Base-by-base conservation (phyloP, 1,140 invertebrate species). In the Goniozus legneri region DNA sequence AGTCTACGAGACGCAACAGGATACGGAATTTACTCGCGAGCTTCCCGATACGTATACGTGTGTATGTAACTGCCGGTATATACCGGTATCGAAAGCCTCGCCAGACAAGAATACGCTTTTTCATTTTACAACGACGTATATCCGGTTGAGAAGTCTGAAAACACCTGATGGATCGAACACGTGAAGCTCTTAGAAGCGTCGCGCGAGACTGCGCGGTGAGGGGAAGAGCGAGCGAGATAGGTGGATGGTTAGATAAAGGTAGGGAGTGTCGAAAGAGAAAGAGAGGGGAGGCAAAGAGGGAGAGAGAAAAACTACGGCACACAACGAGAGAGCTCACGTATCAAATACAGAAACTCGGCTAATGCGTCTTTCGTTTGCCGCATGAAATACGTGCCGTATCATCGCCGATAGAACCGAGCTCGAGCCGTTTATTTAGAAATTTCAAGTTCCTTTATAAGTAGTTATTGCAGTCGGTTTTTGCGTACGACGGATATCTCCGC, bases 51-150 rank as follows among this genome's bases (percentile, higher is more conserved):
- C n/a, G n/a, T n/a, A n/a, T n/a, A n/a, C n/a, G n/a, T n/a, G n/a
- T n/a, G n/a, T n/a, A n/a, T n/a, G n/a, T n/a, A n/a, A n/a, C n/a
- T n/a, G n/a, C n/a, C 24, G 24, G 24, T 6, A 27, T 27, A 6
- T 27, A 6, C 24, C 4, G 24, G 10, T 27, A 27, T 27, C 24
- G 24, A 27, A 27, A n/a, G n/a, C n/a, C n/a, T n/a, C n/a, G n/a
- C n/a, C n/a, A n/a, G 38, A 65, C 66, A 62, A 56, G 63, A 58
- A 60, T 60, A 62, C 54, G 49, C 62, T 67, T 66, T 67, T 65
- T 63, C 62, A 60, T 62, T 66, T 65, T 63, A 67, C 66, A 54
- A 48, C 54, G 53, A 59, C 52, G 50, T 54, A n/a, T n/a, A 65
- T 69, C 65, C 67, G 65, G 64, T 57, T 4, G 62, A 60, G 62